Percentiles rank a stretch among this genome's conserved stretches.
Evolutionary conservation across 2,888 invertebrate genomes (phyloP).

Genomic region (Eupithecia vulgata): DNA sequence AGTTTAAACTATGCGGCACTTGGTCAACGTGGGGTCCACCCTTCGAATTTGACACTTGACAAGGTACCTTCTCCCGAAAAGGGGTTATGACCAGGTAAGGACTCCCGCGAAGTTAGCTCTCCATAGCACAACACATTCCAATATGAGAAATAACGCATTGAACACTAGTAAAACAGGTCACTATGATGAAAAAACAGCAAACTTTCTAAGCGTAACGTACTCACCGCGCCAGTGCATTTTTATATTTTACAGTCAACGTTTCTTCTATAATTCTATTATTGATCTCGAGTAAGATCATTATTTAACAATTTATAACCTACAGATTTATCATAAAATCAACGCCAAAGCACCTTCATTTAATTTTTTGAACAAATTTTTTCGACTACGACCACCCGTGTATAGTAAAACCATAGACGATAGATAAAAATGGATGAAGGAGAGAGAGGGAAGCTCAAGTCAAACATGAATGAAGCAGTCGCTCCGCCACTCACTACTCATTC

Average conservation of each 20-base stretch:
- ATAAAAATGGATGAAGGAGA: slow-evolving; percentile 64
- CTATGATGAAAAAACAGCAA: slow-evolving; percentile 69
- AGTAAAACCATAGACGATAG: slow-evolving; percentile 67
- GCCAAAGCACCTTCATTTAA: slow-evolving; percentile 84
- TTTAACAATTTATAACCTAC: slow-evolving; percentile 83
- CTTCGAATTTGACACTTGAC: slow-evolving; percentile 79
- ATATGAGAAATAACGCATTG: slow-evolving; percentile 45
- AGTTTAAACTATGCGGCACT: slow-evolving; percentile 51
- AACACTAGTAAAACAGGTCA: slow-evolving; percentile 61
- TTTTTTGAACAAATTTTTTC: slow-evolving; percentile 77
- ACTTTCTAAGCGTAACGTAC: slow-evolving; percentile 85
- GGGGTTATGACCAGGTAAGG: slow-evolving; percentile 70
- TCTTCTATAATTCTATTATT: slow-evolving; percentile 99
- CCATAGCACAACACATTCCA: slow-evolving; percentile 44
- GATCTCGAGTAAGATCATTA: slow-evolving; percentile 98
- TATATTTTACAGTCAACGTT: slow-evolving; percentile 97
- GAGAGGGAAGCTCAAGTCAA: slow-evolving; percentile 12
- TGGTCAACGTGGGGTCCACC: slow-evolving; percentile 82
- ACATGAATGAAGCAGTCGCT: background rate
- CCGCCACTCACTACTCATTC: background rate
- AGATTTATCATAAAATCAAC: slow-evolving; percentile 82
- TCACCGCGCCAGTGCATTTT: slow-evolving; percentile 98
- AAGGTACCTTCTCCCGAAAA: slow-evolving; percentile 67
- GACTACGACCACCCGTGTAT: slow-evolving; percentile 78
- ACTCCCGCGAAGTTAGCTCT: slow-evolving; percentile 53